These are phyloP conservation scores for Allophyes oxyacanthae DNA, from an alignment of 2,888 invertebrate species.

Conservation along the genomic window DNA sequence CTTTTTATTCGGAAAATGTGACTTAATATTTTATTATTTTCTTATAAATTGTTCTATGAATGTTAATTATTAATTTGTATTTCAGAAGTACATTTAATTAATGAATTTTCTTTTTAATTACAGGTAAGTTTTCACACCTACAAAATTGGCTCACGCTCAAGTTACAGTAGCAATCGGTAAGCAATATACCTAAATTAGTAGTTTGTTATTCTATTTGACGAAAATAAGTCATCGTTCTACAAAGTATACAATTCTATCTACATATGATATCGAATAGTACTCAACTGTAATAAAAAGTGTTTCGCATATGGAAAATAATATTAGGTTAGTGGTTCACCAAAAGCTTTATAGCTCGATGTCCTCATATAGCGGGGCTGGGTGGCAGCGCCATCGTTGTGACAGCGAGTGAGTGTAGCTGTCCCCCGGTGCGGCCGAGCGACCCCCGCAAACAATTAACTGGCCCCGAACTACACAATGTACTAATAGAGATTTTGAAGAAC, in stretches of 20 bases:
- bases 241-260: neutral
- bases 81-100: neutral
- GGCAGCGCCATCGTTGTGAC: slow-evolving; percentile 46
- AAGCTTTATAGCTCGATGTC: slow-evolving; percentile 52
- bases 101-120: slow-evolving; percentile 29
- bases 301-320: slow-evolving; percentile 11
- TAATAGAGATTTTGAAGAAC: slow-evolving; percentile 50
- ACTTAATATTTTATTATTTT: too few species aligned
- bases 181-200: neutral
- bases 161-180: slow-evolving; percentile 15
- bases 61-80: too few species aligned
- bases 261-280: too few species aligned
- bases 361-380: slow-evolving; percentile 45
- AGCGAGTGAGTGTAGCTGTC: slow-evolving; percentile 59
- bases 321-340: slow-evolving; percentile 14
- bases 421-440: slow-evolving; percentile 58
- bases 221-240: neutral
- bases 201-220: neutral
- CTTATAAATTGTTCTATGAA: too few species aligned
- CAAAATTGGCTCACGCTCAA: neutral
- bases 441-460: slow-evolving; percentile 68
- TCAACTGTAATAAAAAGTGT: neutral
- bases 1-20: too few species aligned
- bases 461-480: slow-evolving; percentile 63
- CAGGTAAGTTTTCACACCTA: slow-evolving; percentile 45